Percentiles rank a stretch among this genome's conserved stretches.
These are phyloP conservation scores for Calycopis cecrops DNA, from an alignment of 1,140 invertebrate species.

Conservation along the genomic window DNA sequence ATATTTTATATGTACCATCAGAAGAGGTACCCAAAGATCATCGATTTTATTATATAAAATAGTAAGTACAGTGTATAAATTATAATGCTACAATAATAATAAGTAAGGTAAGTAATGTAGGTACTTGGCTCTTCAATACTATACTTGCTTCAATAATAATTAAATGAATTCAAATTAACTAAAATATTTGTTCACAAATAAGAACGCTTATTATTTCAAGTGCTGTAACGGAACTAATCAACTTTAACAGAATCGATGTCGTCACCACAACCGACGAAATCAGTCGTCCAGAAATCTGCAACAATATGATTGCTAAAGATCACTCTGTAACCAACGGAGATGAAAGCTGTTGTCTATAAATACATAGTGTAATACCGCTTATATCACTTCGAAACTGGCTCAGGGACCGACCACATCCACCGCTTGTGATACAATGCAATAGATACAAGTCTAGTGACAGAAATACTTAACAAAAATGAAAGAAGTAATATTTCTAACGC, in stretches of 20 bases:
- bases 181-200: not conserved
- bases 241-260: constrained; percentile 52
- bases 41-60: too few species aligned
- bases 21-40: too few species aligned
- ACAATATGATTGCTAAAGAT: constrained; percentile 65
- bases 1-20: too few species aligned
- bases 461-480: constrained; percentile 40
- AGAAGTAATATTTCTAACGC: constrained; percentile 43
- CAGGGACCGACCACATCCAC: constrained; percentile 34
- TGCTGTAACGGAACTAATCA: constrained; percentile 54
- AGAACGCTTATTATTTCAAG: constrained; percentile 9
- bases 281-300: constrained; percentile 66
- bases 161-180: too few species aligned
- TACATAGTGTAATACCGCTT: constrained; percentile 49
- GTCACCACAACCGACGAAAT: constrained; percentile 45
- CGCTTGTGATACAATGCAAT: constrained; percentile 29
- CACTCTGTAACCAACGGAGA: constrained; percentile 54
- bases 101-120: too few species aligned
- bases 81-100: too few species aligned
- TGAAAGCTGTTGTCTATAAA: constrained; percentile 71
- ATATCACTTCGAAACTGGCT: constrained; percentile 46
- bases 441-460: constrained; percentile 23
- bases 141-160: too few species aligned
- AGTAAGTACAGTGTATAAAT: too few species aligned
- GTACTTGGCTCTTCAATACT: too few species aligned